A percentile compares a stretch with the other conserved stretches of the same genome.
Evolutionary conservation across 2,888 invertebrate species (phyloP).

Genomic region (Gisinianus flammeolus): DNA sequence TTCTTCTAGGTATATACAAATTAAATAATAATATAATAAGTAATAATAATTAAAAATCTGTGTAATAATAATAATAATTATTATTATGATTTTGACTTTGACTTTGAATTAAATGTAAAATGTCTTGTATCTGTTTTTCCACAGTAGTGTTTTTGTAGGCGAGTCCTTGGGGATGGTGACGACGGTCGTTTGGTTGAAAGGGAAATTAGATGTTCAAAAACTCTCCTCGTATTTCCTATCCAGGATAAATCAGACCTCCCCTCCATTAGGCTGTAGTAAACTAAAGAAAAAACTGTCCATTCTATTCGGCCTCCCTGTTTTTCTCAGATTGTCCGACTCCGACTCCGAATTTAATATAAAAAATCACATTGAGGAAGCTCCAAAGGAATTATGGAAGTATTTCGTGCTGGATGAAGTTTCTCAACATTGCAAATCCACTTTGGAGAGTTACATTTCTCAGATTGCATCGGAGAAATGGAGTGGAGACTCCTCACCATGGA

Average conservation of each 20-base stretch:
- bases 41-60: neutral
- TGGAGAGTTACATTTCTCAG: constrained; percentile 37
- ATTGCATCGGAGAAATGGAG: constrained; percentile 28
- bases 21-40: neutral
- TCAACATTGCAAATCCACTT: constrained; percentile 36
- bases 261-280: neutral
- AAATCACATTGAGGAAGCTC: constrained; percentile 41
- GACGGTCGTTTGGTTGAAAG: constrained; percentile 31
- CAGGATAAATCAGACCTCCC: neutral
- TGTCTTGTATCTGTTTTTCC: neutral
- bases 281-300: neutral
- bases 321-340: neutral
- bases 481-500: constrained; percentile 34
- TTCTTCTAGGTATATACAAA: neutral
- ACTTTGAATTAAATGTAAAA: neutral
- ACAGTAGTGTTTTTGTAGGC: constrained; percentile 19
- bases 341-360: constrained; percentile 12
- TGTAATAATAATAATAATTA: neutral
- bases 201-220: constrained; percentile 14
- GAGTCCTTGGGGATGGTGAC: constrained; percentile 35
- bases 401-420: constrained; percentile 35
- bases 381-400: constrained; percentile 22
- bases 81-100: neutral
- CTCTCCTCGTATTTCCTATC: neutral
- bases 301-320: constrained; percentile 25